Base-by-base conservation (phyloP, 1,140 invertebrate genomes). In the Zaprionus lachaisei region DNA sequence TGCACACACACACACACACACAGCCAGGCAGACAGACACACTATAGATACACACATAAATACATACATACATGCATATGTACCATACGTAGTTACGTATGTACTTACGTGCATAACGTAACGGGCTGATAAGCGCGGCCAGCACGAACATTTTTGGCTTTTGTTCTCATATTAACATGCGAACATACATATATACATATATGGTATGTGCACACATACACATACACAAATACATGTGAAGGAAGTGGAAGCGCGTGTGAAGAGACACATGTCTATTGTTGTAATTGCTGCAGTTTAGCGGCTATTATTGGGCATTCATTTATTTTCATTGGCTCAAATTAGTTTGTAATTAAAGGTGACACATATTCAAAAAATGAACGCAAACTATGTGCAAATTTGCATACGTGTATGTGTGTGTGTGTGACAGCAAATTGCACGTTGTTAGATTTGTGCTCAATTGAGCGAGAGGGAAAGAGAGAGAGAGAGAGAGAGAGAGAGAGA, bases 271-370 rank as follows among this genome's bases (percentile, higher is more conserved):
- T 47, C 41, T 47, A 17, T 47, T 47, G 41, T 47, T 47, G 41
- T 47, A 47, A 47, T 47, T 47, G 41, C n/a, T 47, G n/a, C n/a
- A 47, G 41, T 47, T 47, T 47, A 47, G 41, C 41, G 41, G n/a
- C 41, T 47, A 47, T 47, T 47, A 47, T 47, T 47, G 41, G 41
- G 41, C n/a, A 47, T 47, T 47, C 41, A 47, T 47, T 47, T 47
- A 47, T 47, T 47, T 47, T 47, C 41, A 47, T 47, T 47, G 41
- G 7, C 41, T 47, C 6, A 47, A 47, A 47, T 47, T 47, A 47
- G 41, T 47, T 47, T 17, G 41, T 47, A 47, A 47, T 47, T 47
- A 17, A 47, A 47, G 41, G 41, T 47, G 41, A 20, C 41, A 47
- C 41, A 47, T 47, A 47, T 47, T 17, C 41, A n/a, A 17, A n/a